Base-by-base conservation (phyloP, 2,888 invertebrate species). In the Drosophila buzzatii region DNA sequence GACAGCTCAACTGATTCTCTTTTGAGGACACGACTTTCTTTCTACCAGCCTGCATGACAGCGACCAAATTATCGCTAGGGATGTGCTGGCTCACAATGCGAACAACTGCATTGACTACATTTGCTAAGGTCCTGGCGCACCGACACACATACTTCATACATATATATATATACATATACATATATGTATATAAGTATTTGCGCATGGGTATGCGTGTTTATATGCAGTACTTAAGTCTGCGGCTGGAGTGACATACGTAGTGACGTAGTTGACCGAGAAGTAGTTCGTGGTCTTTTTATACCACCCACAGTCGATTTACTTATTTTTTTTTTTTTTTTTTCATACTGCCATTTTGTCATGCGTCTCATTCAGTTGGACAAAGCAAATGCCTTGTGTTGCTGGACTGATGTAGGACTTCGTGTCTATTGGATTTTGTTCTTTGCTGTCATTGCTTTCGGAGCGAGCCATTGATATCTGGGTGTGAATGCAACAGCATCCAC, bases 401-500 rank as follows among this genome's bases (percentile, higher is more conserved):
- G 76, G 52, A 62, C 51, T 42, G 71, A 70, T 70, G 62, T 59
- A 65, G 58, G 57, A 44, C 23, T 51, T 16, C 61, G 23, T 62
- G 44, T 47, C 39, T 55, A 51, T 59, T 47, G 59, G 42, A 62
- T 61, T 61, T 76, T 61, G 59, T 49, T 44, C 64, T 42, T 52
- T 51, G 73, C 42, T 41, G 18, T 14, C 73, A 66, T 55, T 82
- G 84, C 81, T 72, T 72, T 58, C 56, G 70, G 70, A 56, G 57
- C 62, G 56, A 52, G 35, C 44, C 35, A 42, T 33, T 69, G 66
- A 71, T 58, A 52, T 66, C 58, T 55, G 47, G 58, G 51, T 47
- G 68, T 57, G 74, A 74, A 76, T 82, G 88, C 90, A 85, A 88
- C 89, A 85, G 89, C 85, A 76, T 73, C 73, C 58, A 62, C 64